Percentiles rank a stretch among this genome's conserved stretches.
phyloP scores from a whole-genome alignment of 1,140 invertebrate genomes.

The Potamilus streckersoni region DNA sequence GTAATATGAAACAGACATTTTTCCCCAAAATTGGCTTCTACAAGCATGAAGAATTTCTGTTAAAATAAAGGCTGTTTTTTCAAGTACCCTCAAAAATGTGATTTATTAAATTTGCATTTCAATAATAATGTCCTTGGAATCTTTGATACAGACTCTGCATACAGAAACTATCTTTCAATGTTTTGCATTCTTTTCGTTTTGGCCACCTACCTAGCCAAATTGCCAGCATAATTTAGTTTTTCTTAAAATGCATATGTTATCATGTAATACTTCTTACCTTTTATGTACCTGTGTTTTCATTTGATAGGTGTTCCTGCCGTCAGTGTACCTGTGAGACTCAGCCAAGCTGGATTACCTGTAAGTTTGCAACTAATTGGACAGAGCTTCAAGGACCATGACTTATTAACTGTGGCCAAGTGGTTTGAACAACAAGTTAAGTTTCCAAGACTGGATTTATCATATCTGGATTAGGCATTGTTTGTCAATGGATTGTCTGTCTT shows the following conservation, averaged over 20 bases:
- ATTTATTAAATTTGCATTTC: not conserved
- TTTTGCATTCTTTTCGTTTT: not conserved
- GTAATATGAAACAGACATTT: too few species aligned
- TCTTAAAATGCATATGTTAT: not conserved
- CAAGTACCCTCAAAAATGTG: too few species aligned
- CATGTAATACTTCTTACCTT: not conserved
- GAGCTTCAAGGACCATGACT: conserved; percentile 79
- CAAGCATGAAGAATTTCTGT: too few species aligned
- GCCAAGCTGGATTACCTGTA: conserved; percentile 83
- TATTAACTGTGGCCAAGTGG: conserved; percentile 86
- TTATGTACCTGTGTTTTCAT: conserved; percentile 26
- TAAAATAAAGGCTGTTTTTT: too few species aligned
- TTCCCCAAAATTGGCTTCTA: too few species aligned
- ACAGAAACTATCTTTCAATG: not conserved
- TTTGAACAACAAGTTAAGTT: conserved; percentile 76
- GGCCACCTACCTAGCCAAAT: not conserved
- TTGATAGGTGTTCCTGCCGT: conserved; percentile 86
- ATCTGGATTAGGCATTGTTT: conserved; percentile 31
- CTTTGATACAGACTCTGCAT: not conserved
- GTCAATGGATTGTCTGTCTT: too few species aligned
- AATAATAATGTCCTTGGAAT: not conserved
- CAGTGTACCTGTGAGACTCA: conserved; percentile 86
- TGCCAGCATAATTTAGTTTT: too few species aligned
- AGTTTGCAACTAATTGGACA: conserved; percentile 94
- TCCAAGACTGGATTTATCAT: conserved; percentile 46